A percentile compares a stretch with the other conserved stretches of the same genome.
These are phyloP conservation scores for Ochlodes sylvanus DNA, from an alignment of 2,888 invertebrate species.

Conservation along the genomic window DNA sequence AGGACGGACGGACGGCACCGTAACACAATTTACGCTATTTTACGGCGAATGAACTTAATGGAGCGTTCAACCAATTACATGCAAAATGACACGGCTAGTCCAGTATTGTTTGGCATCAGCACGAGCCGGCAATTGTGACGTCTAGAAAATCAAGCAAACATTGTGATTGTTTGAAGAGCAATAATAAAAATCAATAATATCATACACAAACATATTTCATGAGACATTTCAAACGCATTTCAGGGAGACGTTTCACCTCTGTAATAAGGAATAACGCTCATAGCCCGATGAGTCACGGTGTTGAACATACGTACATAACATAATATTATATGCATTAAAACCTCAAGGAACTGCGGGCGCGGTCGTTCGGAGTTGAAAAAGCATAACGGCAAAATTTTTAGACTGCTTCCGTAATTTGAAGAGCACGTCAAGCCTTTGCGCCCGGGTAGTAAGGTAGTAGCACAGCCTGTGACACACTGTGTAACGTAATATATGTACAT, in stretches of 20 bases:
- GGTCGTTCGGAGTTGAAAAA: no score
- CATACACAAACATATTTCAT: not conserved
- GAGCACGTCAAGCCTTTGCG: no score
- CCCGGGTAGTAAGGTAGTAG: no score
- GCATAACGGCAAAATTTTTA: no score
- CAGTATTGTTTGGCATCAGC: slow-evolving; percentile 7
- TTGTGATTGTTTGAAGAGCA: not conserved
- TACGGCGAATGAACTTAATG: slow-evolving; percentile 57
- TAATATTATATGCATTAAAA: no score
- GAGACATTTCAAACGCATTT: not conserved
- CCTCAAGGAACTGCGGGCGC: no score
- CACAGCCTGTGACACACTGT: no score
- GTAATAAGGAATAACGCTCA: no score
- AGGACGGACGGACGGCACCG: slow-evolving; percentile 54
- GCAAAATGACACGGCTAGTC: slow-evolving; percentile 41
- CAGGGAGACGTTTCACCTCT: not conserved
- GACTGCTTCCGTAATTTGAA: no score
- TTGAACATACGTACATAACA: not conserved
- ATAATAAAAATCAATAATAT: not conserved
- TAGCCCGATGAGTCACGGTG: not conserved
- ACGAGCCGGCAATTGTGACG: not conserved
- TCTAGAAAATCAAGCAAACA: not conserved
- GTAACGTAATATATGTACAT: no score
- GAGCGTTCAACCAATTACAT: slow-evolving; percentile 59
- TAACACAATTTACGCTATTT: slow-evolving; percentile 65